Percentiles rank a stretch among this genome's conserved stretches.
These are phyloP conservation scores for Drosophila albomicans DNA, from an alignment of 1,140 invertebrate genomes.

Conservation along the genomic window DNA sequence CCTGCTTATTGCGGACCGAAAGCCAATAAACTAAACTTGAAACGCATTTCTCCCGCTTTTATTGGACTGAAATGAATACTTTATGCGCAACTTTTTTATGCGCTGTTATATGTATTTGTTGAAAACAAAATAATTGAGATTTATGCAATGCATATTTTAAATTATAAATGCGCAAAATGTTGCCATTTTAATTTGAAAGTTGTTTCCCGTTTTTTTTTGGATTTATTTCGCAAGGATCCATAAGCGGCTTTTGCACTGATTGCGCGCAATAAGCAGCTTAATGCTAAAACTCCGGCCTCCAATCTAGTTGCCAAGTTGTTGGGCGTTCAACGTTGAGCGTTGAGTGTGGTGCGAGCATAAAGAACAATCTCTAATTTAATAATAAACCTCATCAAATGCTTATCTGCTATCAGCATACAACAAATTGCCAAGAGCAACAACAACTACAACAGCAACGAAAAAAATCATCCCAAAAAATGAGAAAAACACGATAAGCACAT, in stretches of 20 bases:
- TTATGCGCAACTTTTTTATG: conserved; percentile 3
- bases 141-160: conserved; percentile 18
- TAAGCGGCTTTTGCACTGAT: conserved; percentile 59
- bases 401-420: conserved; percentile 78
- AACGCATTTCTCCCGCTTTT: not conserved
- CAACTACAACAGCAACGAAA: conserved; percentile 42
- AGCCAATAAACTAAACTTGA: not conserved
- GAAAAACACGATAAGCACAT: conserved; percentile 58
- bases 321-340: not conserved
- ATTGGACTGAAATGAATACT: not conserved
- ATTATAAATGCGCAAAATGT: conserved; percentile 20
- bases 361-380: conserved; percentile 59
- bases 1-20: not conserved
- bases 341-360: conserved; percentile 6
- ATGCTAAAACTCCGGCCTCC: conserved; percentile 4
- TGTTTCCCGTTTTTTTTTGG: conserved; percentile 4
- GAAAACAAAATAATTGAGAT: conserved; percentile 4
- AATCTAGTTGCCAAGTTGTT: conserved; percentile 20
- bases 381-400: conserved; percentile 82
- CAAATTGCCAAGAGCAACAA: conserved; percentile 70
- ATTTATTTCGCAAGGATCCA: conserved; percentile 11
- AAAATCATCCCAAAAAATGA: conserved; percentile 34
- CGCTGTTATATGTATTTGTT: not conserved
- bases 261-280: conserved; percentile 68
- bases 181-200: not conserved